These are phyloP conservation scores for Trinorchestia longiramus DNA, from an alignment of 1,140 invertebrate genomes.

Conservation along the genomic window DNA sequence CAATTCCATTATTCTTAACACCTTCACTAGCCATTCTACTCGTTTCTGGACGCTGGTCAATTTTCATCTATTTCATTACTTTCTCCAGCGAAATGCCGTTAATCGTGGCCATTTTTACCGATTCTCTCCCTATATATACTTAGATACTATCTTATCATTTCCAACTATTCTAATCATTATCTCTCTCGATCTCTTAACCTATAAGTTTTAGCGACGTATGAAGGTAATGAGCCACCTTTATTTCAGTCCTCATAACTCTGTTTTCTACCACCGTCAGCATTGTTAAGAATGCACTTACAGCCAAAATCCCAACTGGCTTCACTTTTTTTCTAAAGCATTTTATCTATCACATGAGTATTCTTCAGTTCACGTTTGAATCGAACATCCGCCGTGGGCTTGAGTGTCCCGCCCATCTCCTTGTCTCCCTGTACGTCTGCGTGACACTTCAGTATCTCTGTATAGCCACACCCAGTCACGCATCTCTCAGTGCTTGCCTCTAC, in stretches of 20 bases:
- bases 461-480: too few species aligned
- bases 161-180: too few species aligned
- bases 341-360: neutral
- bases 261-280: neutral
- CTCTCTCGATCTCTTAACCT: neutral
- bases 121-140: too few species aligned
- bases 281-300: neutral
- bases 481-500: too few species aligned
- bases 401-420: neutral
- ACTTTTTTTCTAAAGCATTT: neutral
- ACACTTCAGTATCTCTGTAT: too few species aligned
- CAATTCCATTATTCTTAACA: neutral
- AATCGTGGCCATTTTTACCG: too few species aligned
- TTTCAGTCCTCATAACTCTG: neutral
- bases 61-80: too few species aligned
- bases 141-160: too few species aligned
- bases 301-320: neutral
- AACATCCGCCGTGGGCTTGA: neutral
- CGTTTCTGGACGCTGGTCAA: neutral
- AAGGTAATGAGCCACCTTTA: neutral
- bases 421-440: neutral
- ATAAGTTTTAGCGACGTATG: neutral
- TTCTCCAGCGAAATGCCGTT: too few species aligned
- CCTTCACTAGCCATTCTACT: neutral
- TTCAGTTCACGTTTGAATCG: neutral